A percentile compares a stretch with the other conserved stretches of the same genome.
Conservation (phyloP, 2,113 vertebrate species). For the Bagarius yarrelli region DNA sequence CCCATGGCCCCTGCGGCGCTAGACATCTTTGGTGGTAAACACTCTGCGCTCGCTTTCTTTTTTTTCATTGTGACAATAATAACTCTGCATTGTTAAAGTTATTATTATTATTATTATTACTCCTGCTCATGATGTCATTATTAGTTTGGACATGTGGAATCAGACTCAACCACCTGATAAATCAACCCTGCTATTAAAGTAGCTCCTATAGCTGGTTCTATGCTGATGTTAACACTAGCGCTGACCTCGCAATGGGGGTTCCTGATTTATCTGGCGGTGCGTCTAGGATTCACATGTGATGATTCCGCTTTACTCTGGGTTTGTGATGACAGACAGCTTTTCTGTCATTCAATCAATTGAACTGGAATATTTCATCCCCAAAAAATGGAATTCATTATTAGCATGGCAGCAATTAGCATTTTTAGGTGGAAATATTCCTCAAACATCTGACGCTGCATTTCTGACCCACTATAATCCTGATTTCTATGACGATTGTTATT, state of each 20-base stretch:
- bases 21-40: slow-evolving; percentile 99
- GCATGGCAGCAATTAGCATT: slow-evolving; percentile 38
- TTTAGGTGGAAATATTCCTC: slow-evolving; percentile 18
- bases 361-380: slow-evolving; percentile 14
- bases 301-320: neutral
- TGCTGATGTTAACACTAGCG: neutral
- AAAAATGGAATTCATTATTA: slow-evolving; percentile 19
- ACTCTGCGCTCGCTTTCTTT: slow-evolving; percentile 53
- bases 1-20: slow-evolving; percentile 79
- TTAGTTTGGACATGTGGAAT: slow-evolving; percentile 47
- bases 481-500: neutral
- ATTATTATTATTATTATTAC: slow-evolving; percentile 44
- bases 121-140: slow-evolving; percentile 14
- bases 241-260: neutral
- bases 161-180: slow-evolving; percentile 58
- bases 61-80: slow-evolving; percentile 47
- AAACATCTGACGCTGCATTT: neutral
- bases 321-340: slow-evolving; percentile 3
- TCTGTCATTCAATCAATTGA: slow-evolving; percentile 3
- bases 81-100: slow-evolving; percentile 54
- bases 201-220: neutral
- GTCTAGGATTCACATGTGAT: slow-evolving; percentile 23
- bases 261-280: slow-evolving; percentile 28
- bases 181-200: neutral
- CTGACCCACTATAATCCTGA: neutral